Conservation (phyloP, 2,888 invertebrate species). For the Adineta ricciae region DNA sequence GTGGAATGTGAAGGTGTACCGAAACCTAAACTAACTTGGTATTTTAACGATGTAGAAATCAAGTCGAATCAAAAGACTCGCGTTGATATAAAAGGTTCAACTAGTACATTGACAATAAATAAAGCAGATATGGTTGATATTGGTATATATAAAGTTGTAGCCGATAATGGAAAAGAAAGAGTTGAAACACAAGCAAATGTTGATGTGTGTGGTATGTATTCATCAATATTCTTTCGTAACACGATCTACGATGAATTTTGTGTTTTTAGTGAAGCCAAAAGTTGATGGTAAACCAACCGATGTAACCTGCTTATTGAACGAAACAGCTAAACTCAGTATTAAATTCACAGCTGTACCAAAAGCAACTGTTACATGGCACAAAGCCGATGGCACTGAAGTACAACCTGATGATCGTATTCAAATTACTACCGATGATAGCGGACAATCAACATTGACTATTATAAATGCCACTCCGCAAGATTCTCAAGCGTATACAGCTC, state of each 20-base stretch:
- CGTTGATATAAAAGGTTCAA: constrained; percentile 32
- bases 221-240: background rate
- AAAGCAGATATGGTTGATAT: constrained; percentile 26
- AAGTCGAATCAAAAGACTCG: constrained; percentile 31
- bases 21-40: constrained; percentile 21
- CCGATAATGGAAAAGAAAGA: constrained; percentile 30
- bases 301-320: constrained; percentile 20
- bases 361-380: constrained; percentile 27
- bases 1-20: constrained; percentile 13
- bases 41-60: constrained; percentile 26
- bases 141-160: constrained; percentile 25
- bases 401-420: constrained; percentile 24
- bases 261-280: constrained; percentile 25
- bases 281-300: constrained; percentile 23
- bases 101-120: constrained; percentile 25
- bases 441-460: constrained; percentile 54
- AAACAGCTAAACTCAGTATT: constrained; percentile 20
- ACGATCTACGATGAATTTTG: background rate
- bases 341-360: constrained; percentile 27
- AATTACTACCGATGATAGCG: constrained; percentile 68
- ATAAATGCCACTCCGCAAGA: constrained; percentile 57
- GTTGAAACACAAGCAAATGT: constrained; percentile 24
- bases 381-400: constrained; percentile 23
- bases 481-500: constrained; percentile 47
- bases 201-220: constrained; percentile 27